These are phyloP conservation scores for Empis stercorea DNA, from an alignment of 2,888 invertebrate genomes.

Conservation along the genomic window DNA sequence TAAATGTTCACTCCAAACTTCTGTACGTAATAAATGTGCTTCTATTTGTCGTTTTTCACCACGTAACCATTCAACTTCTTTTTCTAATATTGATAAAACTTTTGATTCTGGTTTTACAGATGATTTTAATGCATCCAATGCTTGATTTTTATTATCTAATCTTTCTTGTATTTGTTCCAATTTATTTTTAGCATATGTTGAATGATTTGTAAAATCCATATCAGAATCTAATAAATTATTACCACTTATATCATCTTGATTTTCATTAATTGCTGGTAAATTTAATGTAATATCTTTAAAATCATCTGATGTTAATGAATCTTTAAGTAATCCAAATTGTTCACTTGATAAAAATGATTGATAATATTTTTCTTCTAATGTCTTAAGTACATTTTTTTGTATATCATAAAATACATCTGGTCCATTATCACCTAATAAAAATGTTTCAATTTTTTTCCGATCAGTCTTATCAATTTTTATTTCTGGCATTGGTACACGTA, in stretches of 20 bases:
- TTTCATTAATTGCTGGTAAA: conserved; percentile 22
- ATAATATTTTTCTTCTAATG: conserved; percentile 77
- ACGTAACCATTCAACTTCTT: conserved; percentile 71
- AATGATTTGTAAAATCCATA: conserved; percentile 65
- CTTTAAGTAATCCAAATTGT: conserved; percentile 53
- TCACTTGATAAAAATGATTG: conserved; percentile 79
- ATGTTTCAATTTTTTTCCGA: conserved; percentile 75
- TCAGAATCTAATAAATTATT: conserved; percentile 10
- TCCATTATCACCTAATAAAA: conserved; percentile 74
- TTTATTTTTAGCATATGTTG: conserved; percentile 67
- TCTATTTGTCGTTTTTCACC: conserved; percentile 70
- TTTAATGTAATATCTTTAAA: conserved; percentile 33
- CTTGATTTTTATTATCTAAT: conserved; percentile 69
- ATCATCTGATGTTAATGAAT: conserved; percentile 32
- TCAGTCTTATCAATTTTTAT: conserved; percentile 69
- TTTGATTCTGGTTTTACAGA: conserved; percentile 74
- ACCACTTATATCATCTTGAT: conserved; percentile 23
- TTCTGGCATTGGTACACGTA: conserved; percentile 65
- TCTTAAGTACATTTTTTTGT: conserved; percentile 64
- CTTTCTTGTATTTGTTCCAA: conserved; percentile 73
- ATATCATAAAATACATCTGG: conserved; percentile 81
- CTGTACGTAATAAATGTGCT: conserved; percentile 72
- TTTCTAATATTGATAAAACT: conserved; percentile 62
- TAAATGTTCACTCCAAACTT: conserved; percentile 81
- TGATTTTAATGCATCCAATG: conserved; percentile 67